Evolutionary conservation across 2,888 invertebrate species (phyloP), one percentile per base, ranked within the genome.

Genomic region (Eulithis prunata): DNA sequence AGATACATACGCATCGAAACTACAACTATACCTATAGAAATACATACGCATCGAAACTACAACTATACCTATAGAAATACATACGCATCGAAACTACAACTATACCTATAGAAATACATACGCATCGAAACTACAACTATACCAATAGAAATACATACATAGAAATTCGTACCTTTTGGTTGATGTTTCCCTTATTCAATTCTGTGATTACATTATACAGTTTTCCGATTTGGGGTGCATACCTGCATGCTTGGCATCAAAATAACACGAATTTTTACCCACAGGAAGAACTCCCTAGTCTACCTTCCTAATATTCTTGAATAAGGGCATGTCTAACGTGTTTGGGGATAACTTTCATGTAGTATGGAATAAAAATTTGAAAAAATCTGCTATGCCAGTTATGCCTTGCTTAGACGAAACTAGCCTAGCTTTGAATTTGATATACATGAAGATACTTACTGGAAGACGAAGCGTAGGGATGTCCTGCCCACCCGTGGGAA

Each of bases 31-130:
- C n/a, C 11, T 12, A 66, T 62, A 66, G 49, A 14, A 38, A 51
- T 45, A 62, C 56, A 28, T 57, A 47, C 61, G 3, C 8, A 0
- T 21, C 21, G 21, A 1, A 21, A 21, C 21, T 21, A 21, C n/a
- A n/a, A n/a, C n/a, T n/a, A n/a, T n/a, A n/a, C n/a, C 11, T 12
- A 66, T 62, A 66, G 49, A 14, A 38, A 51, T 45, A 62, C 56
- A 28, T 57, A 47, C 61, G 3, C 8, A 0, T 21, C 21, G 21
- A 1, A 21, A 21, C 21, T 21, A 21, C n/a, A n/a, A n/a, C n/a
- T n/a, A n/a, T n/a, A n/a, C n/a, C 11, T 12, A n/a, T n/a, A n/a
- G n/a, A n/a, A 32, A 32, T 32, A 32, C 32, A 32, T 32, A 32
- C 32, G 47, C 47, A 52, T 57, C 47, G 61, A 62, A 62, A 54